A percentile compares a stretch with the other conserved stretches of the same genome.
Conservation (phyloP, 2,797 vertebrate genomes). For the Megalops cyprinoides region DNA sequence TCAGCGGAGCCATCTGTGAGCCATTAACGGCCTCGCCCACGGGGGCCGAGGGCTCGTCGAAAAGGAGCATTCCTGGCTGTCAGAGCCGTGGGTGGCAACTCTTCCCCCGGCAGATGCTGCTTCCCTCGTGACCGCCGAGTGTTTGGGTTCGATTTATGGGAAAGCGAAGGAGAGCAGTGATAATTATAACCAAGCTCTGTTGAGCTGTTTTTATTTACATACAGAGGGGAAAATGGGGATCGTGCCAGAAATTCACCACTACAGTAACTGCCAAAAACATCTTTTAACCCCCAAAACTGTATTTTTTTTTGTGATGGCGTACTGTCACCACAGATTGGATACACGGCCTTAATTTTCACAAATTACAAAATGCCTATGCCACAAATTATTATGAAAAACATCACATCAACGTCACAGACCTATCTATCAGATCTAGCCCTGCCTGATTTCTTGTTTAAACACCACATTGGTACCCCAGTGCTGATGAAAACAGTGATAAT, state of each 20-base stretch:
- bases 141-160: conserved; percentile 33
- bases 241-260: neutral
- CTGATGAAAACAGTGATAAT: too few relatives aligned
- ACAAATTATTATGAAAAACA: too few relatives aligned
- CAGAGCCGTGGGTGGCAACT: conserved; percentile 23
- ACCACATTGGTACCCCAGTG: too few relatives aligned
- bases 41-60: neutral
- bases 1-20: conserved; percentile 34
- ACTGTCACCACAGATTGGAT: too few relatives aligned
- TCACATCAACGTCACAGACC: too few relatives aligned
- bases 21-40: conserved; percentile 36
- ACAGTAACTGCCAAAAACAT: neutral
- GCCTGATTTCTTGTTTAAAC: too few relatives aligned
- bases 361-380: too few relatives aligned
- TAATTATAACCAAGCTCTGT: conserved; percentile 21
- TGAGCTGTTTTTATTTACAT: conserved; percentile 21
- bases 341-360: too few relatives aligned
- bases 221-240: neutral
- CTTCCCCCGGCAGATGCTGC: neutral
- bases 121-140: neutral
- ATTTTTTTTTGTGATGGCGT: neutral
- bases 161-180: conserved; percentile 17
- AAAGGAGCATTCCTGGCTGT: conserved; percentile 18
- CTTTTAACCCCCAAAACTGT: too few relatives aligned
- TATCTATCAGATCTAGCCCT: too few relatives aligned